Evolutionary conservation across 1,140 invertebrate species (phyloP).

Genomic region (Conopomorpha cramerella): DNA sequence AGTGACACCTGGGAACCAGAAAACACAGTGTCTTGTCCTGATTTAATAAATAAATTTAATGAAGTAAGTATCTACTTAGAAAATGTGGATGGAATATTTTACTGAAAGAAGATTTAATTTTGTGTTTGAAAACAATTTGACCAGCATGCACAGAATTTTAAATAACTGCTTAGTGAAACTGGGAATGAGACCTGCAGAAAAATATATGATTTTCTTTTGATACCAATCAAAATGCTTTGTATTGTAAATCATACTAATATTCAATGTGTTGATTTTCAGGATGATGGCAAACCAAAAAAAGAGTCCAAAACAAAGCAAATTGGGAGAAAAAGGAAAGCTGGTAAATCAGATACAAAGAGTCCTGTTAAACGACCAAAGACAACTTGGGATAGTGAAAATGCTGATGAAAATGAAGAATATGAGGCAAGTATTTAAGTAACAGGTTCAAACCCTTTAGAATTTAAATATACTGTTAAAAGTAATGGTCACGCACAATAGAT

Average conservation of each 20-base stretch:
- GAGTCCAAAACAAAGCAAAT: constrained; percentile 13
- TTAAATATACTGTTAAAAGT: too few species aligned
- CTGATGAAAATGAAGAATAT: constrained; percentile 67
- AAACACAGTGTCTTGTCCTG: constrained; percentile 71
- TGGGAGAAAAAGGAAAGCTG: constrained; percentile 26
- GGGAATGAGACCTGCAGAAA: too few species aligned
- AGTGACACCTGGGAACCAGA: constrained; percentile 83
- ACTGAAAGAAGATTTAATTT: too few species aligned
- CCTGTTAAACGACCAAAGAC: constrained; percentile 26
- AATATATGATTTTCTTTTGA: too few species aligned
- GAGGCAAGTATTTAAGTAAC: too few species aligned
- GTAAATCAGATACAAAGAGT: constrained; percentile 23
- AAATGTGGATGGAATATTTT: not conserved
- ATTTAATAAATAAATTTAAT: constrained; percentile 69
- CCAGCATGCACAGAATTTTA: too few species aligned
- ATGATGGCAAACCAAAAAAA: constrained; percentile 25
- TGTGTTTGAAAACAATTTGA: too few species aligned
- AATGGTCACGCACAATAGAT: too few species aligned
- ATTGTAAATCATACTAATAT: constrained; percentile 2
- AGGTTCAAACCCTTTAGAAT: too few species aligned
- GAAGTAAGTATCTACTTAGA: constrained; percentile 24
- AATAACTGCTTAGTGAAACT: too few species aligned
- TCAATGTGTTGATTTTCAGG: constrained; percentile 9
- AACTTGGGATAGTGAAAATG: constrained; percentile 41
- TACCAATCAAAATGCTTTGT: too few species aligned